phyloP scores from a whole-genome alignment of 2,888 invertebrate species.

The Drosophila acutilabella region DNA sequence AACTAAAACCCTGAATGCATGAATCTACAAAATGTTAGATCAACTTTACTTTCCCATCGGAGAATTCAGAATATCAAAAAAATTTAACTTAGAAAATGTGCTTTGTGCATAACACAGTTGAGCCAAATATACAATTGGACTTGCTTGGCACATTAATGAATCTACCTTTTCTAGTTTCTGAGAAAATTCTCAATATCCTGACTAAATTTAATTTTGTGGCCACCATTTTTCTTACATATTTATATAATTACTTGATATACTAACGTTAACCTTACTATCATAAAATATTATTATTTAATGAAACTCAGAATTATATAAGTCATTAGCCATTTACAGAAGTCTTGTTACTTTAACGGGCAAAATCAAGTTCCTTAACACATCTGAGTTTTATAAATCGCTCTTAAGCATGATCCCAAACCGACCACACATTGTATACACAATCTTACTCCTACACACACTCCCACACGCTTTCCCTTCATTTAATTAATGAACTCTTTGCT shows the following conservation, averaged over 20 bases:
- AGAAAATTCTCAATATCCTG: no score
- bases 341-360: constrained; percentile 23
- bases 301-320: background rate
- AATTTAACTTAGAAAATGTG: no score
- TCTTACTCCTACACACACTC: background rate
- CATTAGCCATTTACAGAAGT: constrained; percentile 10
- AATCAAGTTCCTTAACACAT: constrained; percentile 53
- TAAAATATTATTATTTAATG: constrained; percentile 29
- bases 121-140: no score
- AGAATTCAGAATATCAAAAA: no score
- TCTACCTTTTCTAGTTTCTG: no score
- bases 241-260: no score
- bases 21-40: background rate
- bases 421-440: background rate
- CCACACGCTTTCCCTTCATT: no score
- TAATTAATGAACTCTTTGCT: background rate
- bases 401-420: constrained; percentile 25
- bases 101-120: no score
- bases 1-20: background rate
- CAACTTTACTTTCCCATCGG: background rate
- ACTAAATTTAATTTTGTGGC: no score
- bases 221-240: no score
- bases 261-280: no score
- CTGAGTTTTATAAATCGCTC: constrained; percentile 61
- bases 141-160: no score